A percentile compares a stretch with the other conserved stretches of the same genome.
Evolutionary conservation across 30 jellyfish, hydroid and myxozoan species (phyloP).

Genomic region (Kudoa iwatai): DNA sequence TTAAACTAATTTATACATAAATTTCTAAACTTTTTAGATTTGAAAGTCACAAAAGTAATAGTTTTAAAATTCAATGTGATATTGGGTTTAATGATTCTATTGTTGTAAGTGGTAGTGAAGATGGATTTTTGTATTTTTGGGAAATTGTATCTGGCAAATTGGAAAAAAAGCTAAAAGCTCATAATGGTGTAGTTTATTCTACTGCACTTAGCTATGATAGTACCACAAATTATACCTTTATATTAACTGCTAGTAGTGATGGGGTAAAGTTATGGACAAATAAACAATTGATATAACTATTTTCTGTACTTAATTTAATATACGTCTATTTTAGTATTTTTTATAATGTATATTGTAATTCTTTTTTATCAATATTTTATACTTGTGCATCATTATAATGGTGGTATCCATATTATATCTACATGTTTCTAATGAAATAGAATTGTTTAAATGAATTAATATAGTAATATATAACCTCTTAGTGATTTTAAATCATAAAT

Average conservation of each 20-base stretch:
- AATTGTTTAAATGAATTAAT: too few species aligned
- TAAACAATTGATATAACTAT: too few species aligned
- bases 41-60: slow-evolving; percentile 28
- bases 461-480: too few species aligned
- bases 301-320: too few species aligned
- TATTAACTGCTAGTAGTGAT: slow-evolving; percentile 47
- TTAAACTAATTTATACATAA: too few species aligned
- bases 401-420: too few species aligned
- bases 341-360: too few species aligned
- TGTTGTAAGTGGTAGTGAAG: slow-evolving; percentile 68
- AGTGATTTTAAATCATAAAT: too few species aligned
- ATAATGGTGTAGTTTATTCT: slow-evolving; percentile 19
- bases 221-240: slow-evolving; percentile 2
- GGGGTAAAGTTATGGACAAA: slow-evolving; percentile 42
- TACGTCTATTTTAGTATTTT: too few species aligned
- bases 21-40: slow-evolving; percentile 11
- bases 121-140: slow-evolving; percentile 35
- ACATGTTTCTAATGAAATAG: too few species aligned
- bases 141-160: slow-evolving; percentile 22
- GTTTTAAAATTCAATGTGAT: slow-evolving; percentile 33
- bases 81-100: slow-evolving; percentile 16
- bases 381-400: too few species aligned
- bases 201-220: slow-evolving; percentile 32
- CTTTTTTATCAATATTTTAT: too few species aligned
- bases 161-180: slow-evolving; percentile 3